These are phyloP conservation scores for Anser cygnoides DNA, from an alignment of 2,113 vertebrate genomes.

Conservation along the genomic window DNA sequence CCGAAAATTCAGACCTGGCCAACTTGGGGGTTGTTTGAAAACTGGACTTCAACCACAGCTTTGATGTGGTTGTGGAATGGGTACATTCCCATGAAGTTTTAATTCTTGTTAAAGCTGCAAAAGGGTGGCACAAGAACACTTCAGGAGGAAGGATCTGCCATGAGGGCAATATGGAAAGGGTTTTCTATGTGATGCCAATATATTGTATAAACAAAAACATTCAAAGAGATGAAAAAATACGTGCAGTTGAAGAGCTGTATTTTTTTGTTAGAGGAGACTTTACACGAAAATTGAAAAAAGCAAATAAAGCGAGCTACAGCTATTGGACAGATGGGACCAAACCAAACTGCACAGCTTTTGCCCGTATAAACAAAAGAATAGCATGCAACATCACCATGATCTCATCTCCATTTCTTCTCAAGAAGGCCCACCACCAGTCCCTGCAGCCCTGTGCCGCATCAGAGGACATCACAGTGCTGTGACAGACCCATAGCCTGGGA, in stretches of 20 bases:
- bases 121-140: background rate
- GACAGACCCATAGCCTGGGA: background rate
- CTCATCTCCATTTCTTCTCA: background rate
- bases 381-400: background rate
- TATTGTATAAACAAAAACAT: background rate
- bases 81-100: background rate
- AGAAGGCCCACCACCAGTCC: background rate
- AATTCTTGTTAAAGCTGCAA: background rate
- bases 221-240: background rate
- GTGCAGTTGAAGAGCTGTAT: background rate
- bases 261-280: background rate
- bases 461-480: accelerated
- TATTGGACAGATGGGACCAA: background rate
- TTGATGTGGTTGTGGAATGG: conserved; percentile 14
- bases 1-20: background rate
- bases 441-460: background rate
- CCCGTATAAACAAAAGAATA: background rate
- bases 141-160: background rate
- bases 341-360: background rate
- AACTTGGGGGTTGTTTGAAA: background rate
- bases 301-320: background rate
- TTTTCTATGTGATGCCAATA: background rate
- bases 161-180: background rate
- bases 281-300: background rate
- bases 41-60: background rate